phyloP scores from a whole-genome alignment of 2,888 invertebrate species.

The Folsomia candida region DNA sequence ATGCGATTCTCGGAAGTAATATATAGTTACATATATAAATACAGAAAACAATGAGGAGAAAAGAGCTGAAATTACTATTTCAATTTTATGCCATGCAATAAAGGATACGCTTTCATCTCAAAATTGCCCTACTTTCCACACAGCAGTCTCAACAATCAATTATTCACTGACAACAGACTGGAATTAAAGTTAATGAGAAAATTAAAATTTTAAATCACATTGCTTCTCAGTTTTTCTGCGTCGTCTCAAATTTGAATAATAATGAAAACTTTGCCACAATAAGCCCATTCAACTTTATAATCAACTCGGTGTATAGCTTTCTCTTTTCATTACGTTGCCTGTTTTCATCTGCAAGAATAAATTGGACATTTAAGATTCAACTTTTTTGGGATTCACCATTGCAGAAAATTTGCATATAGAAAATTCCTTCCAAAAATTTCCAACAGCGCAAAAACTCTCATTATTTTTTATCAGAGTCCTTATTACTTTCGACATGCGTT shows the following conservation, averaged over 20 bases:
- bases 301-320: no score
- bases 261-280: neutral
- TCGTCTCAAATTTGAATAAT: neutral
- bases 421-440: neutral
- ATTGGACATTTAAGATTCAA: neutral
- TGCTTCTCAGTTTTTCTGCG: neutral
- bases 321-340: no score
- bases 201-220: neutral
- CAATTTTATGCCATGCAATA: no score
- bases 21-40: no score
- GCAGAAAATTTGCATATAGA: neutral
- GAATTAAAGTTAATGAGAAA: conserved; percentile 6
- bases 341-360: neutral
- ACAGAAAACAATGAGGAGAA: no score
- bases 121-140: neutral
- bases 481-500: no score
- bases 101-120: neutral
- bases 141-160: neutral
- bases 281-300: neutral
- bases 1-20: no score
- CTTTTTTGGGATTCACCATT: neutral
- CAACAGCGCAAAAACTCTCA: no score
- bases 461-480: no score
- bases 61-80: no score
- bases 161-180: neutral